Base-by-base conservation (phyloP, 2,888 invertebrate genomes). In the Pammene aurita region DNA sequence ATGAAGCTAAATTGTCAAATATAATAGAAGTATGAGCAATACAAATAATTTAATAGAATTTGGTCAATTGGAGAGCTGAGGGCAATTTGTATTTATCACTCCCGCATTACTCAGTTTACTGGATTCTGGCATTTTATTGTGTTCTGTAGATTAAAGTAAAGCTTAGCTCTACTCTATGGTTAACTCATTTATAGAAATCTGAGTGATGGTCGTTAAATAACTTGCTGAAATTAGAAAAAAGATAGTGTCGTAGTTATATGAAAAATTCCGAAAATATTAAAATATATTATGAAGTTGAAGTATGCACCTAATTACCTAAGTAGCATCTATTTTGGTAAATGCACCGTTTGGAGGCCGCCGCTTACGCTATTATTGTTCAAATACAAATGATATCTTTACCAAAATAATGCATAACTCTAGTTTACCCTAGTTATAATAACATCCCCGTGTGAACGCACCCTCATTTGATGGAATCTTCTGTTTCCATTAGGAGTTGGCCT, bases 81-180 rank as follows among this genome's bases (percentile, higher is more conserved):
- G 58, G 85, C 84, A 87, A 89, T 89, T 86, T 83, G 86, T 90
- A 87, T 89, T 86, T 86, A 87, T 87, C 56, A 75, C 77, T 82
- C 80, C 81, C 82, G 78, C 80, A 65, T 69, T 71, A 75, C 73
- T 70, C 67, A 65, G 72, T 86, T 85, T 84, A 84, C 85, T 78
- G 82, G 84, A 88, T 83, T 86, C 81, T 81, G 77, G 72, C 77
- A 76, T 78, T 83, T 60, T 65, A 69, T 69, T 76, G 73, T 77
- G 72, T 82, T 77, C 6, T 18, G 35, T n/a, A 48, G 46, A 62
- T 62, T 48, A 62, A 26, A 38, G 44, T 62, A 67, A 67, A 9
- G 67, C 48, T 41, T 18, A 13, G 34, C 34, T 54, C 34, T 54
- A 54, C 34, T 54, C 34, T 54, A 54, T 54, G 34, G 34, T 54